phyloP scores from a whole-genome alignment of 2,888 invertebrate genomes.

The Pristionchus japonicus region DNA sequence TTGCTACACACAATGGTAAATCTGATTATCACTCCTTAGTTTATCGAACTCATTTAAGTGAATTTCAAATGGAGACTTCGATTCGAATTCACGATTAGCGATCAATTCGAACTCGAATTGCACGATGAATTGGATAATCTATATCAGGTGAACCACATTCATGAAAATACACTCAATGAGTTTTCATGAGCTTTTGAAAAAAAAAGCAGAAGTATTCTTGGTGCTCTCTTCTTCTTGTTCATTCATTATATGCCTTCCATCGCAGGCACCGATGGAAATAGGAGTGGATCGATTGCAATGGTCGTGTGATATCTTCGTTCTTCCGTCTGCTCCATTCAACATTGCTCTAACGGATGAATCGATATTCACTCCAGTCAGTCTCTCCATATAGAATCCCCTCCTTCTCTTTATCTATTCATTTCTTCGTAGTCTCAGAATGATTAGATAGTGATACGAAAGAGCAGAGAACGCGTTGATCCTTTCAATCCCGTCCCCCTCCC shows the following conservation, averaged over 20 bases:
- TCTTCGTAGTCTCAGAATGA: not conserved
- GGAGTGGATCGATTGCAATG: constrained; percentile 1
- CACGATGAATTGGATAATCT: constrained; percentile 32
- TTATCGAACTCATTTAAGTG: not conserved
- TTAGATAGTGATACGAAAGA: not conserved
- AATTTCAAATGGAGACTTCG: constrained; percentile 46
- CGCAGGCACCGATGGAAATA: constrained; percentile 18
- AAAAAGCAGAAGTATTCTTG: too few species aligned
- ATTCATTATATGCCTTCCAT: not conserved
- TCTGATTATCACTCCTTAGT: too few species aligned
- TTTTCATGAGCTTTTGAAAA: too few species aligned
- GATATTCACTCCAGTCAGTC: not conserved
- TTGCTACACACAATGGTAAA: constrained; percentile 14
- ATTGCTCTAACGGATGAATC: constrained; percentile 28
- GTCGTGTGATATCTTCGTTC: constrained; percentile 38
- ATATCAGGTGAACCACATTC: not conserved
- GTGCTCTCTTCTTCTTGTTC: too few species aligned
- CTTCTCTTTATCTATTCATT: constrained; percentile 10
- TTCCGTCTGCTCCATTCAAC: constrained; percentile 36
- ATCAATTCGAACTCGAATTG: not conserved
- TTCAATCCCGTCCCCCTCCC: not conserved
- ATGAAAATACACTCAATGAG: not conserved
- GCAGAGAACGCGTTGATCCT: not conserved
- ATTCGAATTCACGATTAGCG: constrained; percentile 39
- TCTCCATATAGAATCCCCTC: not conserved